Evolutionary conservation across 2,888 invertebrate species (phyloP).

Genomic region (Taphrorychus bicolor): DNA sequence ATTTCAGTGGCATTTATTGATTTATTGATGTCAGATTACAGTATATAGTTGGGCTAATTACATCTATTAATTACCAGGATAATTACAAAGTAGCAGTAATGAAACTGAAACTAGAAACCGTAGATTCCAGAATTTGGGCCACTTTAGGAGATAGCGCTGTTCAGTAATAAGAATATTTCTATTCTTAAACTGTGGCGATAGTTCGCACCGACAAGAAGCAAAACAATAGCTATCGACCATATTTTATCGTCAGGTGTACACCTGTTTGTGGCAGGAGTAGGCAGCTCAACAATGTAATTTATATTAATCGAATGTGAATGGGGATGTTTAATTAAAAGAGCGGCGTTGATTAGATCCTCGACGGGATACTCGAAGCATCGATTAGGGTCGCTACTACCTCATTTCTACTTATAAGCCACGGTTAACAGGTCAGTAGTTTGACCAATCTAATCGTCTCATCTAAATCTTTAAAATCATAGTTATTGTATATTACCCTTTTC

Average conservation of each 20-base stretch:
- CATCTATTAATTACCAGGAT: not conserved
- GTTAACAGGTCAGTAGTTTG: slow-evolving; percentile 20
- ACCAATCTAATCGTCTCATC: no score
- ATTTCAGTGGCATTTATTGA: not conserved
- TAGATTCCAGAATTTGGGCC: not conserved
- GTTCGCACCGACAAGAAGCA: no score
- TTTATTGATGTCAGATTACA: slow-evolving; percentile 4
- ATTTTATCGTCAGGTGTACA: slow-evolving; percentile 33
- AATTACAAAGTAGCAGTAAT: not conserved
- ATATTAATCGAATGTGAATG: slow-evolving; percentile 42
- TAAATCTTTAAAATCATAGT: no score
- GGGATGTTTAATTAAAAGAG: slow-evolving; percentile 44
- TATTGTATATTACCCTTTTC: no score
- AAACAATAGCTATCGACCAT: slow-evolving; percentile 20
- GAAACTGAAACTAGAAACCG: not conserved
- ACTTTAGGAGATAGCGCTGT: no score
- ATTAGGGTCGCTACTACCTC: slow-evolving; percentile 40
- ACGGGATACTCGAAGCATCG: slow-evolving; percentile 43
- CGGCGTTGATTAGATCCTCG: slow-evolving; percentile 47
- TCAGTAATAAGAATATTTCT: no score
- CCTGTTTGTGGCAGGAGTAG: slow-evolving; percentile 34
- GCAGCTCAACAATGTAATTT: slow-evolving; percentile 37
- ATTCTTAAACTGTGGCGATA: no score
- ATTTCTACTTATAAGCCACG: slow-evolving; percentile 16
- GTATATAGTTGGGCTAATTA: not conserved